These are phyloP conservation scores for Diplodus puntazzo DNA, from an alignment of 2,797 vertebrate genomes.

Conservation along the genomic window DNA sequence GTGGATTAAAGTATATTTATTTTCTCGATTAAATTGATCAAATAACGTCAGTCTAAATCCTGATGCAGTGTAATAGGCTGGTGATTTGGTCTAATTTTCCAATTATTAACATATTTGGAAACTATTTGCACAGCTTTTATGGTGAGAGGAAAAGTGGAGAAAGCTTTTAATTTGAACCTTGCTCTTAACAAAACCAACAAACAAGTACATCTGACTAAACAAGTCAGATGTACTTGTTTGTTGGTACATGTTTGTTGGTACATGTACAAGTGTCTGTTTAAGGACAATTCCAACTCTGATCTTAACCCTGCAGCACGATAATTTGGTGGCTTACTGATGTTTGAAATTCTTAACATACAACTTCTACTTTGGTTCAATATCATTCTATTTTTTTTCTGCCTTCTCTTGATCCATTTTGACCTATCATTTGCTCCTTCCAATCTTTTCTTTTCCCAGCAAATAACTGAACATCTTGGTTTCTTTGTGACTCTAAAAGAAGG, in stretches of 20 bases:
- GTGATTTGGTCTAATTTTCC: background rate
- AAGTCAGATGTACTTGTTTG: too few relatives aligned
- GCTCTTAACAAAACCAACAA: background rate
- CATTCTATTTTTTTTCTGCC: too few relatives aligned
- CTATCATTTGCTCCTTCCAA: background rate
- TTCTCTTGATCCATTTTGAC: too few relatives aligned
- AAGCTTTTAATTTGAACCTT: background rate
- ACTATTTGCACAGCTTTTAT: background rate
- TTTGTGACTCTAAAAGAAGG: background rate
- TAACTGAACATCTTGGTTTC: background rate
- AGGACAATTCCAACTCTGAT: background rate
- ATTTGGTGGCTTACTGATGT: background rate
- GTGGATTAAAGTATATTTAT: background rate
- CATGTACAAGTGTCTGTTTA: slow-evolving; percentile 2
- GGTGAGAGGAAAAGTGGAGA: background rate
- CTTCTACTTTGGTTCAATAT: too few relatives aligned
- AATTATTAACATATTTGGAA: background rate
- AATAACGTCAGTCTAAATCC: background rate
- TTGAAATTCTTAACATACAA: background rate
- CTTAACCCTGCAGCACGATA: background rate
- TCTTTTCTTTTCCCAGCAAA: background rate
- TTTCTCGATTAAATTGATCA: background rate
- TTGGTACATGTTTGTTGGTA: too few relatives aligned
- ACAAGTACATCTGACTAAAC: background rate
- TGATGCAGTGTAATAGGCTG: background rate